Base-by-base conservation (phyloP, 2,113 vertebrate species). In the Cyphomyrus discorhynchus region DNA sequence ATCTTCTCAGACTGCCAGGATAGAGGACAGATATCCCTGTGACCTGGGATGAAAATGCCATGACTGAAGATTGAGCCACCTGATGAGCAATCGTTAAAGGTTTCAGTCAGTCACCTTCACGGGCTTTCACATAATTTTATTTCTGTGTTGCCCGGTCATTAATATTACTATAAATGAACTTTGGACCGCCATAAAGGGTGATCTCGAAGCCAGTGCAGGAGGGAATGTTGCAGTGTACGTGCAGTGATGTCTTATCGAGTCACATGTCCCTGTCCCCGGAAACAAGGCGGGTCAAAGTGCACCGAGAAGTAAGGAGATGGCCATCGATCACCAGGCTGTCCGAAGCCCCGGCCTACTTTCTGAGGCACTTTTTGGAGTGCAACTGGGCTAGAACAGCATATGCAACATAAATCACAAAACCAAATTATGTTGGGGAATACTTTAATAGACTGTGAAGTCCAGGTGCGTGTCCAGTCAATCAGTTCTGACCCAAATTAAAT, bases 151-250 rank as follows among this genome's bases (percentile, higher is more conserved):
- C n/a, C 49, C n/a, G 3, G 17, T 58, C 80, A 47, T 21, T 50
- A 46, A 46, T 80, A 52, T 52, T 46, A 58, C 74, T 49, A 45
- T 89, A 83, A 85, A 49, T 85, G 77, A 80, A 89, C 89, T 89
- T 89, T 56, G 77, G 52, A 58, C 52, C 80, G 21, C 77, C 42
- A 89, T 89, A 85, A 89, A 84, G 77, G 11, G 5, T 45, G 31
- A 52, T 83, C 47, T 42, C 45, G 15, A 9, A n/a, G 21, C 31
- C 50, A 31, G 58, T 45, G 13, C 15, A 42, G 53, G 88, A 21
- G 62, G 2, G 50, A 13, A 52, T 21, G 21, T 17, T 49, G 21
- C 46, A 47, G 88, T 3, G 50, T 46, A 70, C 2, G 47, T 17
- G 24, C 31, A 15, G 70, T 27, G 49, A 82, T 74, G 46, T 21